These are phyloP conservation scores for Penaeus vannamei DNA, from an alignment of 1,140 invertebrate genomes.

Conservation along the genomic window DNA sequence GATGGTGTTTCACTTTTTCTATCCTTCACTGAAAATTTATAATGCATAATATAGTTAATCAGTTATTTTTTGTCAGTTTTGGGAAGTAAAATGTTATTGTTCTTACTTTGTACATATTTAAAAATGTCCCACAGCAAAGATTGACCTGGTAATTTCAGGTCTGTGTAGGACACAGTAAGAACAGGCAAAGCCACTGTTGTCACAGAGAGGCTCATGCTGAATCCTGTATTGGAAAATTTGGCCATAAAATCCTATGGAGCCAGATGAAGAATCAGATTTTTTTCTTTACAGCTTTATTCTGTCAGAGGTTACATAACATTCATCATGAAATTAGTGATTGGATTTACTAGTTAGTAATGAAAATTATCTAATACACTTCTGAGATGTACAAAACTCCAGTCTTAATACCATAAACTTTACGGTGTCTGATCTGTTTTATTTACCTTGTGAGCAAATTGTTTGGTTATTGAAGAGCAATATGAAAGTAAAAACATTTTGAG, in stretches of 20 bases:
- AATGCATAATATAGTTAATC: no score
- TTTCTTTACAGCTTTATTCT: constrained; percentile 37
- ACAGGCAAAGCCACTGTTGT: constrained; percentile 13
- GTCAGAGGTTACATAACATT: constrained; percentile 28
- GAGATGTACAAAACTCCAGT: constrained; percentile 64
- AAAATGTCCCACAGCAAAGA: constrained; percentile 22
- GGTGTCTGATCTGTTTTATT: constrained; percentile 48
- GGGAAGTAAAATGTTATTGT: neutral
- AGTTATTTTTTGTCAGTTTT: neutral
- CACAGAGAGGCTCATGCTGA: neutral
- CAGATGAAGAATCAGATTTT: neutral
- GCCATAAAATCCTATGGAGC: neutral
- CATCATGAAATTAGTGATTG: constrained; percentile 36
- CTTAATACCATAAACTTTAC: constrained; percentile 63
- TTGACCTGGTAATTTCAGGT: constrained; percentile 4
- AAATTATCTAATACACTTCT: constrained; percentile 47
- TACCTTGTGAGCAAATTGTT: neutral
- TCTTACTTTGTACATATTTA: constrained; percentile 37
- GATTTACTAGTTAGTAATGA: constrained; percentile 12
- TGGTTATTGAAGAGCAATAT: neutral
- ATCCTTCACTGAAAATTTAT: no score
- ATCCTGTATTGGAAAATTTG: constrained; percentile 1
- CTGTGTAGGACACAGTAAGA: neutral
- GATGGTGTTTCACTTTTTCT: no score
- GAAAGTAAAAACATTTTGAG: no score